Conservation (phyloP, 2,113 vertebrate genomes). For the Phalacrocorax aristotelis region DNA sequence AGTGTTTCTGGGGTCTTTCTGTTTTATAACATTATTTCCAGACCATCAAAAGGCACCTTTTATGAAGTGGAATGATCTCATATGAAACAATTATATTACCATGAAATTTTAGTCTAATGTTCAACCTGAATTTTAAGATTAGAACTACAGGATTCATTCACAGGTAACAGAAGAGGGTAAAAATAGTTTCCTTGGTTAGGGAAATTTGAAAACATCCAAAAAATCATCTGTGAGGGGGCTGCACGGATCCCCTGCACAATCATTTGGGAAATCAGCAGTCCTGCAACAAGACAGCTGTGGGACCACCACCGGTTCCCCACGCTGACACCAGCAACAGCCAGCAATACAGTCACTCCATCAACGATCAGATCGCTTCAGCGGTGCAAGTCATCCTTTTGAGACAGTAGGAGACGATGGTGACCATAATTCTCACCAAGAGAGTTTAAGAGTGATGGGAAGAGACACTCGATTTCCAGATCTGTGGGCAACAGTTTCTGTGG, state of each 20-base stretch:
- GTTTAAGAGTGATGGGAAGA: background rate
- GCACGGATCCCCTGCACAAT: background rate
- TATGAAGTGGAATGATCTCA: slow-evolving; percentile 31
- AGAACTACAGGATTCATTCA: background rate
- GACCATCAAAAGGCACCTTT: slow-evolving; percentile 26
- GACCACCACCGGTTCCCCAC: background rate
- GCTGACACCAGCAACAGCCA: fast-evolving
- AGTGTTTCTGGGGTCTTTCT: slow-evolving; percentile 30
- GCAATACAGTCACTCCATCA: background rate
- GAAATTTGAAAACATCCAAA: background rate
- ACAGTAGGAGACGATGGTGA: background rate
- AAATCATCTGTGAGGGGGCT: background rate
- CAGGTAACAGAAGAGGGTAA: background rate
- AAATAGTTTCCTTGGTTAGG: background rate
- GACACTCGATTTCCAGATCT: background rate
- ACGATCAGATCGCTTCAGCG: background rate
- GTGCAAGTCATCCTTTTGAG: background rate
- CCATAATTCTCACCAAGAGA: background rate
- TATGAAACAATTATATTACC: slow-evolving; percentile 9
- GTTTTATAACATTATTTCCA: slow-evolving; percentile 12
- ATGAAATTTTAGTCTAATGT: background rate
- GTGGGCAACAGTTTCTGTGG: background rate
- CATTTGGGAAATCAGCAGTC: background rate
- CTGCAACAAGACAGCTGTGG: background rate
- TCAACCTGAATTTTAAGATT: slow-evolving; percentile 12